Evolutionary conservation across 2,888 invertebrate genomes (phyloP), one percentile per base, ranked within the genome.

Genomic region (Euplexia lucipara): DNA sequence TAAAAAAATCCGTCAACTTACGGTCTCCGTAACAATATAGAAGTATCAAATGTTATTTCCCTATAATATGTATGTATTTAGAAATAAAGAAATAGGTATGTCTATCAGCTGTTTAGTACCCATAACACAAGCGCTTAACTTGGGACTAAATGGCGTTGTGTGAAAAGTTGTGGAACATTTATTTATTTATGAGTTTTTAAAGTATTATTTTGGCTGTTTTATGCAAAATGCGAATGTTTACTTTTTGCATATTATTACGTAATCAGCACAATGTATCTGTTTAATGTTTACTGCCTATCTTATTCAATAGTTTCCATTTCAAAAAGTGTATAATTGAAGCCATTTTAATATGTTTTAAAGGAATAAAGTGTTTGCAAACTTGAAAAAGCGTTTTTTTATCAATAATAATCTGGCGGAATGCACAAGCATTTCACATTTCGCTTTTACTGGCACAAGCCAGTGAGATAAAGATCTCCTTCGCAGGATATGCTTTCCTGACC

Each of bases 321-420:
- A 73, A 70, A 63, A 35, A 76, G 70, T 76, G 67, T 79, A 45
- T 77, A 76, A 66, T 66, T 77, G 59, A 73, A 66, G 62, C 52
- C 66, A 71, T 72, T 61, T 60, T 72, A 76, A 69, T 74, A 75
- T 71, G 59, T 71, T 70, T 81, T 74, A 75, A 70, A 71, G 68
- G 83, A 83, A 81, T 87, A 83, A 85, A 87, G 82, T 85, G 85
- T 84, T 85, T 82, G 83, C 81, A 84, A 85, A 83, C 69, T 69
- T 61, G 47, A 16, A 37, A 49, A 1, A 44, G 51, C 63, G 34
- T 67, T 78, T 70, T 76, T 53, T 74, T 34, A 52, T 9, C 12
- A 16, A 6, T 1, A 20, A 49, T 12, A 22, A 12, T 26, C 26
- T 26, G 5, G 26, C 26, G 2, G 26, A 3, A 26, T 26, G 26